Evolutionary conservation across 2,113 vertebrate species (phyloP), one percentile per base, ranked within the genome.

Genomic region (Corvus moneduloides): DNA sequence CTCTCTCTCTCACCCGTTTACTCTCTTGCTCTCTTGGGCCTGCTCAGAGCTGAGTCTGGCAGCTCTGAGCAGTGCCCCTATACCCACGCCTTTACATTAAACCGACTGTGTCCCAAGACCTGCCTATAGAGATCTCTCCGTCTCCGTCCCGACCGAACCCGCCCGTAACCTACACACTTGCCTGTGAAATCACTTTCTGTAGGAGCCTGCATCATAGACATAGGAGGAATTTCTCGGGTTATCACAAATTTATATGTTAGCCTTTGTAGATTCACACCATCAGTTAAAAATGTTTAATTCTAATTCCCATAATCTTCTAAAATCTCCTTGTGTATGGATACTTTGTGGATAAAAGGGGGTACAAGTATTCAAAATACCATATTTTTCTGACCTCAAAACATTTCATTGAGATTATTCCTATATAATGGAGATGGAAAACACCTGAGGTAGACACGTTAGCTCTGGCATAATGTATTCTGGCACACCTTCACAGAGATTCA

Each of bases 331-430:
- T n/a, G 3, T 30, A 5, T n/a, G 30, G 22, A 43, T 35, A 30
- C 2, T 92, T 69, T 13, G 6, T 58, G 16, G 10, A 33, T 49
- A 61, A 81, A 93, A 95, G 9, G 6, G 4, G 18, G 2, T 13
- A 9, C 4, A 67, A 79, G 9, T n/a, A 23, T 7, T 13, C 16
- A 62, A 68, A 76, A 62, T n/a, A n/a, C 3, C 0, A 1, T 22
- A 46, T 73, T 69, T 26, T 76, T 13, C 17, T 58, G 19, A 62
- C 26, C 33, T 78, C 2, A 4, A 56, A 73, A 30, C 4, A 15
- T 37, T 67, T 72, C 52, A 26, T 13, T 49, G n/a, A 75, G 32
- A 13, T 56, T 32, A 39, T 71, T 44, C 14, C n/a, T 55, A 6
- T 28, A 28, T 41, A 9, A 15, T 23, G 11, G 9, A 27, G 7